These are phyloP conservation scores for Tragopan temminckii DNA, from an alignment of 2,797 vertebrate species.

Conservation along the genomic window DNA sequence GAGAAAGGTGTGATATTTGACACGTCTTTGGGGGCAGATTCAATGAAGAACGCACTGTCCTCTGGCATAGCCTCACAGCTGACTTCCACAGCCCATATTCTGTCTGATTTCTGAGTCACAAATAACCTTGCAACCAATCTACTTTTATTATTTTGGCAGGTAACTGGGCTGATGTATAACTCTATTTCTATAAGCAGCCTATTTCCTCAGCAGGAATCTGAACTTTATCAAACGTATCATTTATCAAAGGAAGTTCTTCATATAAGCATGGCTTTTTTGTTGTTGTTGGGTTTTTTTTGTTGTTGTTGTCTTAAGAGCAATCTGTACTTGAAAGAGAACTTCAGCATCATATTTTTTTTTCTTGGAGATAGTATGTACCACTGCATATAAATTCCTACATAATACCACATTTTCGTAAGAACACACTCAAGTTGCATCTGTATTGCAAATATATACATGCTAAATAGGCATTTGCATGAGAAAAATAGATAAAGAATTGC, in stretches of 20 bases:
- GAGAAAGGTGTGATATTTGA: slow-evolving; percentile 25
- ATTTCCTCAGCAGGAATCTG: slow-evolving; percentile 58
- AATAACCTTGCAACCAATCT: slow-evolving; percentile 48
- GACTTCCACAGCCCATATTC: slow-evolving; percentile 40
- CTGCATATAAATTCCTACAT: slow-evolving; percentile 26
- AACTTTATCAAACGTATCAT: slow-evolving; percentile 60
- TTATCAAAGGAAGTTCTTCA: slow-evolving; percentile 49
- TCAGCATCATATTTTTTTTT: neutral
- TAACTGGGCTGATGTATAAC: slow-evolving; percentile 51
- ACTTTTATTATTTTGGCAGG: slow-evolving; percentile 57
- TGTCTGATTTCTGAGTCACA: slow-evolving; percentile 66
- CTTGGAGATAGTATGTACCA: slow-evolving; percentile 7
- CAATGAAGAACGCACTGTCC: slow-evolving; percentile 19
- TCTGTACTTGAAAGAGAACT: neutral
- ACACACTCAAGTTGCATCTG: neutral
- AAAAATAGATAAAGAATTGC: slow-evolving; percentile 12
- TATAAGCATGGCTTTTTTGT: neutral
- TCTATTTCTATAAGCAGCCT: slow-evolving; percentile 69
- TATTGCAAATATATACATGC: slow-evolving; percentile 54
- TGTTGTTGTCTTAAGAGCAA: slow-evolving; percentile 8
- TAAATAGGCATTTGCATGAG: slow-evolving; percentile 42
- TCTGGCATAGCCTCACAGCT: slow-evolving; percentile 3
- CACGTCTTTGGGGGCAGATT: slow-evolving; percentile 29
- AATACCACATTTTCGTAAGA: slow-evolving; percentile 44
- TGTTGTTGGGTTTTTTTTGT: neutral